A percentile compares a stretch with the other conserved stretches of the same genome.
phyloP scores from a whole-genome alignment of 1,140 invertebrate genomes.

The Lucilia sericata region DNA sequence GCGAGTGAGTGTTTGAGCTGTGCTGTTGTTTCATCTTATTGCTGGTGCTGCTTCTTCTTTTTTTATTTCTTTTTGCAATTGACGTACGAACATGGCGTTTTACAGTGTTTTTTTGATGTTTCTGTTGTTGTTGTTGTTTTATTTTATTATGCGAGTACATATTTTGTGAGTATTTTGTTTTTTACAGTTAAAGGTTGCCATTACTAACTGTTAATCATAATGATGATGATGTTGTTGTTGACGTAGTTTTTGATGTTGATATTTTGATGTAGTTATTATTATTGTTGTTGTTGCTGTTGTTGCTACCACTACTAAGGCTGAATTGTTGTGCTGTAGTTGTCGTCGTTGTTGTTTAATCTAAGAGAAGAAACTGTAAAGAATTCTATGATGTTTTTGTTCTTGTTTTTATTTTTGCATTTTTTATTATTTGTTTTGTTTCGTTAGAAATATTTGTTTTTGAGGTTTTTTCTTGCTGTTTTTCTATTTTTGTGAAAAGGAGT shows the following conservation, averaged over 20 bases:
- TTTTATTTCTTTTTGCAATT: neutral
- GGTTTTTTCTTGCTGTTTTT: neutral
- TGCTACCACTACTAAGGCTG: too few relatives aligned
- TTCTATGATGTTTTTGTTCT: neutral
- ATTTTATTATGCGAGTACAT: neutral
- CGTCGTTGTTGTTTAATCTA: neutral
- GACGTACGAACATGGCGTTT: constrained; percentile 22
- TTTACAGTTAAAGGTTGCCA: constrained; percentile 21
- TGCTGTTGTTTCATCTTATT: neutral
- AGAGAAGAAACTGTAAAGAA: neutral
- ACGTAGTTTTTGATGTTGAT: neutral
- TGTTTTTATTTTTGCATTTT: neutral
- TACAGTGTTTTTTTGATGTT: neutral
- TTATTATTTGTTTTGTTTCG: neutral
- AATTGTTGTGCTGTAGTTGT: too few relatives aligned
- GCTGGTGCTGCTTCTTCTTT: neutral
- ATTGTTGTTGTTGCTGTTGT: too few relatives aligned
- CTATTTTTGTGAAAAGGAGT: neutral
- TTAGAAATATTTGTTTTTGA: neutral
- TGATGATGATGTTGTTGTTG: constrained; percentile 6
- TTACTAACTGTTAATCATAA: constrained; percentile 30
- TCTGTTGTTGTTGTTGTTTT: too few relatives aligned
- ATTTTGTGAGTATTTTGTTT: neutral
- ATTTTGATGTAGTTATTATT: neutral
- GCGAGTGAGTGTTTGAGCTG: neutral